A percentile compares a stretch with the other conserved stretches of the same genome.
Evolutionary conservation across 2,797 vertebrate genomes (phyloP).

Genomic region (Percopsis omiscomaycus): DNA sequence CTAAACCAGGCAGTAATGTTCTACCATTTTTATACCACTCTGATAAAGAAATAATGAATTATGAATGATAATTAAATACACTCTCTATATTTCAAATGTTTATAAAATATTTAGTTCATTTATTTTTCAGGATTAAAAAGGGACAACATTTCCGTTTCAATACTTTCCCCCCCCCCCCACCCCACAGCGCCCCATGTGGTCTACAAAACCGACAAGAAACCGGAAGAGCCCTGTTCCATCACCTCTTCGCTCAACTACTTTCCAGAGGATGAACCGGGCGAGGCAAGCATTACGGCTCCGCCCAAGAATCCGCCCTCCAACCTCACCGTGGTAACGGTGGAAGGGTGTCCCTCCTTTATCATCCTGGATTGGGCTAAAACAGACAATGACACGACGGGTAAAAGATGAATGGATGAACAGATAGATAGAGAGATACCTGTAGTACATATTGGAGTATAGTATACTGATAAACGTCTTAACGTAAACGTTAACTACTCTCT

Average conservation of each 20-base stretch:
- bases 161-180: no score
- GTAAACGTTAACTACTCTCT: no score
- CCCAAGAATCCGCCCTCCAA: conserved; percentile 88
- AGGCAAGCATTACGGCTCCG: conserved; percentile 75
- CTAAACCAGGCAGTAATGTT: no score
- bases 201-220: conserved; percentile 87
- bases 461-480: no score
- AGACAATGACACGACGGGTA: conserved; percentile 90
- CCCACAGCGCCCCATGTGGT: conserved; percentile 84
- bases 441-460: no score
- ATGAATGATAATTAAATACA: no score
- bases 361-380: conserved; percentile 92
- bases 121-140: no score
- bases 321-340: conserved; percentile 92
- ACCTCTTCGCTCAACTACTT: conserved; percentile 88
- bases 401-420: not conserved
- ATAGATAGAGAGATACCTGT: no score
- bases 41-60: not conserved
- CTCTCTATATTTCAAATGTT: no score
- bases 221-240: conserved; percentile 90
- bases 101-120: no score
- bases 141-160: no score
- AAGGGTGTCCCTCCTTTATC: conserved; percentile 92
- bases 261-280: conserved; percentile 74
- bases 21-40: no score